phyloP scores from a whole-genome alignment of 2,797 vertebrate species.

The Sarcophilus harrisii region DNA sequence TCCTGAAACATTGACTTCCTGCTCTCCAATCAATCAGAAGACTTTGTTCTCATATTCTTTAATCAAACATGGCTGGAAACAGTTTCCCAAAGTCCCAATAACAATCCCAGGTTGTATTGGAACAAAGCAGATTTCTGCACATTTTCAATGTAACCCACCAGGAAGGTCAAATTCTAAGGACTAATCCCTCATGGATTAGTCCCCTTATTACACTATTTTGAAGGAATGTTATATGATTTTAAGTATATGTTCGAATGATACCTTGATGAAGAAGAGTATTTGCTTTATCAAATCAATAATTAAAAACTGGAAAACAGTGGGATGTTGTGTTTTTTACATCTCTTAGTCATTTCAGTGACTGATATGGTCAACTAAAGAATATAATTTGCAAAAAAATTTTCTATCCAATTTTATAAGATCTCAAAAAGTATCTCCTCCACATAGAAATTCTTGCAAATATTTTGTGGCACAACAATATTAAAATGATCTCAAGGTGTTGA shows the following conservation, averaged over 20 bases:
- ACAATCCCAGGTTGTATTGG: not conserved
- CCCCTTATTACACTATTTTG: not conserved
- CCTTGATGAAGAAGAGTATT: not conserved
- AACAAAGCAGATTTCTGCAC: not conserved
- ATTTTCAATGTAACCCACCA: not conserved
- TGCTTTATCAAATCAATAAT: not conserved
- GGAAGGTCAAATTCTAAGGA: not conserved
- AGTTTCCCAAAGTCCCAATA: not conserved
- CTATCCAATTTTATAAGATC: not conserved
- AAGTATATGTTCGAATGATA: not conserved
- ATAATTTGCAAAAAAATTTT: not conserved
- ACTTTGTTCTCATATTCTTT: not conserved
- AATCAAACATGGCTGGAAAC: not conserved
- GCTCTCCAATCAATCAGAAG: not conserved
- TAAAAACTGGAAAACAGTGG: not conserved
- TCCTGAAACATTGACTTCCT: not conserved
- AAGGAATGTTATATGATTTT: not conserved
- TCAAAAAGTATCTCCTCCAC: not conserved
- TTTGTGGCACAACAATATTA: not conserved
- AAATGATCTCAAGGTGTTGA: not conserved
- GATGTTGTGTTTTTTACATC: not conserved
- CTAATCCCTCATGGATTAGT: not conserved
- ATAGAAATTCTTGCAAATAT: not conserved
- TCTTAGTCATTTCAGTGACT: not conserved
- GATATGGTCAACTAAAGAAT: not conserved